These are phyloP conservation scores for Druon quercuslanigerum DNA, from an alignment of 1,140 invertebrate species.

Conservation along the genomic window DNA sequence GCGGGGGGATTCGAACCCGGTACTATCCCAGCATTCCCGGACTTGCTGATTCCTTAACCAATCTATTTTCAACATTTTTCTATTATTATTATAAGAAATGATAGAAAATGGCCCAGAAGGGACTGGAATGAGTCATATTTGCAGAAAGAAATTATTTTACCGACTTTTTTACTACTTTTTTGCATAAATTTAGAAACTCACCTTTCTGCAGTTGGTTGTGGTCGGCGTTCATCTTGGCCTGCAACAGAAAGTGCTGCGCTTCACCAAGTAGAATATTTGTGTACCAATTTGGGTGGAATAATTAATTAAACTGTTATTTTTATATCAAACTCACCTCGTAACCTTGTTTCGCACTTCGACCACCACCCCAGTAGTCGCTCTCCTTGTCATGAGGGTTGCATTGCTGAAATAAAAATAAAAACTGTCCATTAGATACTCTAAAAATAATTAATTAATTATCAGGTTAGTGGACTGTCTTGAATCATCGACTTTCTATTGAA, in stretches of 20 bases:
- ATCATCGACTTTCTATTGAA: too few relatives aligned
- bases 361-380: slow-evolving; percentile 75
- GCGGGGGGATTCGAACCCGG: too few relatives aligned
- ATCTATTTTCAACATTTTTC: too few relatives aligned
- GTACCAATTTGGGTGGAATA: slow-evolving; percentile 42
- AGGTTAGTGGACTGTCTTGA: too few relatives aligned
- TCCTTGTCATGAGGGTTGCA: slow-evolving; percentile 77
- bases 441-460: background rate
- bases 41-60: too few relatives aligned
- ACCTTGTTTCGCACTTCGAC: slow-evolving; percentile 76
- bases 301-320: slow-evolving; percentile 51
- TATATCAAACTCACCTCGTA: slow-evolving; percentile 73
- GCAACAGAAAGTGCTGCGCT: slow-evolving; percentile 74
- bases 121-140: too few relatives aligned
- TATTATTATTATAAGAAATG: too few relatives aligned
- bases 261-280: slow-evolving; percentile 70
- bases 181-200: slow-evolving; percentile 56
- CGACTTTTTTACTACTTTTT: too few relatives aligned
- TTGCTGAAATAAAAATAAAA: slow-evolving; percentile 72
- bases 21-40: too few relatives aligned
- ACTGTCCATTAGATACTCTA: background rate
- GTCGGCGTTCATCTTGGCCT: slow-evolving; percentile 78
- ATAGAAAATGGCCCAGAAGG: too few relatives aligned
- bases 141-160: too few relatives aligned
- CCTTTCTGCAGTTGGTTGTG: slow-evolving; percentile 77